Conservation (phyloP, 2,113 vertebrate species). For the Catagonus wagneri region DNA sequence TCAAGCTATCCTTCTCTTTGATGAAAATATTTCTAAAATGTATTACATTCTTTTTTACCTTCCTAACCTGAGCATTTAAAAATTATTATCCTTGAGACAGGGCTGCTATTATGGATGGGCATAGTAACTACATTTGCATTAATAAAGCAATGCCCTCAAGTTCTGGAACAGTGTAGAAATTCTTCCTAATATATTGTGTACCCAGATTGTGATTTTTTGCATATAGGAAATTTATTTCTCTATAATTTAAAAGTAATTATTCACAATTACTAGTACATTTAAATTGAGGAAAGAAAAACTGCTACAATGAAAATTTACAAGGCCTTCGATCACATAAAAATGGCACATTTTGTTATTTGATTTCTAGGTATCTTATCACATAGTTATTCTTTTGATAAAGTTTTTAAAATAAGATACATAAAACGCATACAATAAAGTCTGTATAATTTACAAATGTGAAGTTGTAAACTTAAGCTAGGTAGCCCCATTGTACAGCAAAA, state of each 20-base stretch:
- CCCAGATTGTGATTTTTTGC: neutral
- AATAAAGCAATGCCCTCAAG: neutral
- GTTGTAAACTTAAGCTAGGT: neutral
- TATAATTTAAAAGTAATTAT: neutral
- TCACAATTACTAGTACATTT: neutral
- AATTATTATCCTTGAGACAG: neutral
- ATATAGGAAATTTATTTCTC: neutral
- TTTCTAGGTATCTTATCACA: neutral
- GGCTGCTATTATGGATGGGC: neutral
- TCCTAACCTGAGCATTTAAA: neutral
- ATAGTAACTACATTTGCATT: neutral
- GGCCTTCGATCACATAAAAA: neutral
- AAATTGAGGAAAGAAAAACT: neutral
- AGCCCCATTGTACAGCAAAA: neutral
- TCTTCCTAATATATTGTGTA: neutral
- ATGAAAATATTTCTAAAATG: slow-evolving; percentile 28
- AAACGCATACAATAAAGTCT: neutral
- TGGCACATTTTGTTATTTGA: neutral
- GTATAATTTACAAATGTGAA: neutral
- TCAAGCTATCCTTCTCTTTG: slow-evolving; percentile 26
- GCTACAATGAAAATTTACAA: neutral
- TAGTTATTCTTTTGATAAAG: neutral
- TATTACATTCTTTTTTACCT: neutral
- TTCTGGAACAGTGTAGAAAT: neutral
- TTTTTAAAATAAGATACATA: neutral